phyloP scores from a whole-genome alignment of 2,797 vertebrate genomes.

The Schizothorax lantsangensis region DNA sequence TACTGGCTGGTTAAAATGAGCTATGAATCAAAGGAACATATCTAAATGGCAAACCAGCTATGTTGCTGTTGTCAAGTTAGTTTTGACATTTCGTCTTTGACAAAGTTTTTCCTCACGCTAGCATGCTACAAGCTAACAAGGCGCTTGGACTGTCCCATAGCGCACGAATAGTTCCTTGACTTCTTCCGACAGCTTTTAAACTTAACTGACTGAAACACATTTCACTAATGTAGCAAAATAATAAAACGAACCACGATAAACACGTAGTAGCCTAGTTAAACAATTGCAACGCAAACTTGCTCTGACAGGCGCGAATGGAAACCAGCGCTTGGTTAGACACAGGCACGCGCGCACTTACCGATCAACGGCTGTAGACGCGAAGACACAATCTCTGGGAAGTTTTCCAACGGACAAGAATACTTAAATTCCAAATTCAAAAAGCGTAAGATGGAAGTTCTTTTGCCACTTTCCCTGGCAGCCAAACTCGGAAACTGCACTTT shows the following conservation, averaged over 20 bases:
- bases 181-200: not conserved
- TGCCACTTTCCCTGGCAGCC: constrained; percentile 12
- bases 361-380: not conserved
- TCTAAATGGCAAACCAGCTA: not conserved
- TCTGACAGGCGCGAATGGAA: constrained; percentile 3
- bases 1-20: not conserved
- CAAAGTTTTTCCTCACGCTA: constrained; percentile 33
- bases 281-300: not conserved
- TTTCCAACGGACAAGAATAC: not conserved
- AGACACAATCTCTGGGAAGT: not conserved
- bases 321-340: not conserved
- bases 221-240: no score
- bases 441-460: not conserved
- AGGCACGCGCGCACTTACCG: constrained; percentile 19
- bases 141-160: not conserved
- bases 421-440: not conserved
- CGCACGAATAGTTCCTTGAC: constrained; percentile 7
- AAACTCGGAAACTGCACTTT: constrained; percentile 32
- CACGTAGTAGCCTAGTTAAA: not conserved
- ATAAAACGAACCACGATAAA: not conserved
- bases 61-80: not conserved
- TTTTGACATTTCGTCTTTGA: constrained; percentile 8
- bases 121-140: constrained; percentile 46
- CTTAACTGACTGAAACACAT: not conserved
- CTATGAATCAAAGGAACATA: not conserved